Base-by-base conservation (phyloP, 1,140 invertebrate genomes). In the Daktulosphaira vitifoliae region DNA sequence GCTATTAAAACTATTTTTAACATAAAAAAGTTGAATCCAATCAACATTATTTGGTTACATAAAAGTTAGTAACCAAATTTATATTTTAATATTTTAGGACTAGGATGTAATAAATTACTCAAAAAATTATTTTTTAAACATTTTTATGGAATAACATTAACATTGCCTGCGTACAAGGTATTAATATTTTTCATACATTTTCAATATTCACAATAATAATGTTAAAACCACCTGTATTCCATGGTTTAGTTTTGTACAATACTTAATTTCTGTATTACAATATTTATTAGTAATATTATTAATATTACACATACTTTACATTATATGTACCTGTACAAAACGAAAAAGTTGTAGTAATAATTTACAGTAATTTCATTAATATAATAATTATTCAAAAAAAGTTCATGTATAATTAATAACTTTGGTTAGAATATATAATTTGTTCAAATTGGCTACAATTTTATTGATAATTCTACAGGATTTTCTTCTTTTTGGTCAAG, bases 121-220 rank as follows among this genome's bases (percentile, higher is more conserved):
- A 33, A 6, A n/a, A n/a, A n/a, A 6, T 33, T 33, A 33, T 33
- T 33, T 33, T 33, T 33, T 33, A 6, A 33, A 33, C 29, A 11
- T 56, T 59, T 62, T 46, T 6, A 22, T 62, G 56, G 56, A 62
- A 62, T 62, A 62, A 62, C 56, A 62, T 62, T 62, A 62, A 62
- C 56, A 62, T 62, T 62, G 42, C 42, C 56, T 29, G 56, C 42
- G 42, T 62, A 62, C 56, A 62, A 62, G 18, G 44, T 62, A 62
- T 62, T 48, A 62, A 29, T 62, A 62, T 62, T 48, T 62, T 38
- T 33, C n/a, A 62, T 62, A 62, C 46, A 46, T 46, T 29, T 44
- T 29, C 44, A 62, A 62, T 62, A 62, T 48, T 48, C 42, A 62
- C 42, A 62, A 62, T 59, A 59, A 59, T 59, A 46, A 26, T 46